These are phyloP conservation scores for Sander lucioperca DNA, from an alignment of 2,113 vertebrate species.

Conservation along the genomic window DNA sequence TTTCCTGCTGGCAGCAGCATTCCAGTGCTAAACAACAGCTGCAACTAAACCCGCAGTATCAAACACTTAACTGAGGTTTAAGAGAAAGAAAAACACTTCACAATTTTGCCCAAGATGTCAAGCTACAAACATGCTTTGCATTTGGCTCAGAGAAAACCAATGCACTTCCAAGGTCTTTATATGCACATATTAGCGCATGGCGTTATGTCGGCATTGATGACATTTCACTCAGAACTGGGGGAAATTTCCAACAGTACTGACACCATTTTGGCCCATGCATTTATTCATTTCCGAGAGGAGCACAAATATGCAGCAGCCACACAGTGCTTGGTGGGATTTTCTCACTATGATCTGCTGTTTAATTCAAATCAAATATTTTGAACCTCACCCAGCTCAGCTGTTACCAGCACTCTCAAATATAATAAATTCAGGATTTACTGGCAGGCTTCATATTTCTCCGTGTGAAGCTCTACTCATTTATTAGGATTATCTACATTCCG, in stretches of 20 bases:
- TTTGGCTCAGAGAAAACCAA: not conserved
- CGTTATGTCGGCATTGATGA: conserved; percentile 4
- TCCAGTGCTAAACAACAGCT: conserved; percentile 52
- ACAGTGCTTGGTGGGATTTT: conserved; percentile 70
- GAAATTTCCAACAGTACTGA: conserved; percentile 37
- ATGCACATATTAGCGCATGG: not conserved
- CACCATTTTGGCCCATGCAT: conserved; percentile 61
- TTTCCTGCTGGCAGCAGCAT: conserved; percentile 48
- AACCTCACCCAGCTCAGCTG: conserved; percentile 79
- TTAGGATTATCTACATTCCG: conserved; percentile 85
- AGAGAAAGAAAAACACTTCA: conserved; percentile 11
- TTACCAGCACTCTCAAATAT: conserved; percentile 76
- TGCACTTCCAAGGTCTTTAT: not conserved
- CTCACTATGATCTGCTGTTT: conserved; percentile 77
- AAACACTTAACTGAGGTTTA: not conserved
- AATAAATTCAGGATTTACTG: conserved; percentile 85
- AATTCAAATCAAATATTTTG: conserved; percentile 83
- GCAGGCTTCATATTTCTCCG: conserved; percentile 80
- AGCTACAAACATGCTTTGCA: not conserved
- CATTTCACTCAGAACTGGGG: conserved; percentile 38
- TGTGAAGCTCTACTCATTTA: conserved; percentile 82
- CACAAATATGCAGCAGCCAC: conserved; percentile 64
- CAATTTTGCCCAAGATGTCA: not conserved
- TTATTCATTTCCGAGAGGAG: conserved; percentile 69
- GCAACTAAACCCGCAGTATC: conserved; percentile 45